A percentile compares a stretch with the other conserved stretches of the same genome.
Evolutionary conservation across 1,140 invertebrate genomes (phyloP).

Genomic region (Adelges cooleyi): DNA sequence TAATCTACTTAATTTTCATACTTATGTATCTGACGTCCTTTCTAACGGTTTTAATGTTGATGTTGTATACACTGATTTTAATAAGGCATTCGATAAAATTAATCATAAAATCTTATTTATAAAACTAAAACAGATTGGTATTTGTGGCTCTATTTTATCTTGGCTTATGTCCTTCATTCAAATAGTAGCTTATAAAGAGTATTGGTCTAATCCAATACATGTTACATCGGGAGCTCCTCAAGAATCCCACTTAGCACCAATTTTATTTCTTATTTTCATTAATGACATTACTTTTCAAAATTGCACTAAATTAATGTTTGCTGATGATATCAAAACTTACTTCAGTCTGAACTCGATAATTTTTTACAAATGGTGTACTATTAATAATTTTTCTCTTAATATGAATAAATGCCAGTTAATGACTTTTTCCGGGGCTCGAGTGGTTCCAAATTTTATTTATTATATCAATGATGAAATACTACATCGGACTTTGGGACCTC

Average conservation of each 20-base stretch:
- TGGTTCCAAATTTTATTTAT: background rate
- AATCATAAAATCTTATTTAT: background rate
- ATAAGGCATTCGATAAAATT: background rate
- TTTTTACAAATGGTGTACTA: background rate
- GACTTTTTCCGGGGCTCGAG: background rate
- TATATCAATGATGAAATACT: background rate
- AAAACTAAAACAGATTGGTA: background rate
- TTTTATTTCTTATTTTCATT: constrained; percentile 35
- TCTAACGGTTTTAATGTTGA: background rate
- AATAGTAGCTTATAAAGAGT: constrained; percentile 16
- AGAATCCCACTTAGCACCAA: constrained; percentile 34
- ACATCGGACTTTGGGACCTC: background rate
- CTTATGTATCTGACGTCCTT: background rate
- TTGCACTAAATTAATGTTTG: constrained; percentile 33
- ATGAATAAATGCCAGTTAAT: background rate
- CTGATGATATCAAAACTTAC: constrained; percentile 27
- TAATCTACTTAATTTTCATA: background rate
- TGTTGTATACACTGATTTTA: background rate
- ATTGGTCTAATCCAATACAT: background rate
- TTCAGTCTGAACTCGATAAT: background rate
- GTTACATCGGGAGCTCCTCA: constrained; percentile 34
- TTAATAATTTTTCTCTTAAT: constrained; percentile 10
- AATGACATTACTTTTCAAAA: constrained; percentile 34
- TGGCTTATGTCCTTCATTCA: background rate
- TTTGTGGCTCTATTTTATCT: background rate